A percentile compares a stretch with the other conserved stretches of the same genome.
Evolutionary conservation across 2,797 vertebrate species (phyloP).

Genomic region (Furcifer pardalis): DNA sequence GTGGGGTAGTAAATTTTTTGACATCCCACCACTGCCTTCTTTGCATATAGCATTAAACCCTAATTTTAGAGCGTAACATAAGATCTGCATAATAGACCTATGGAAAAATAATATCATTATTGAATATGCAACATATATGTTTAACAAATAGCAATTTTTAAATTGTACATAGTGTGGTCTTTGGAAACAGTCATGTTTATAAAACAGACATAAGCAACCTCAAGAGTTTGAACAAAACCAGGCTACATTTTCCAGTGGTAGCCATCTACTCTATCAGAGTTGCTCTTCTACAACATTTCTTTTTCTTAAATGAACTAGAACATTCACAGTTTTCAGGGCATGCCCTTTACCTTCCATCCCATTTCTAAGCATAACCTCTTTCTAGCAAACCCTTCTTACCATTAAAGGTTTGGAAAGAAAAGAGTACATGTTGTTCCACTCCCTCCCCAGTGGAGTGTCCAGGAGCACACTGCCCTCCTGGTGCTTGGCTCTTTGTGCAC

Average conservation of each 20-base stretch:
- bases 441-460: neutral
- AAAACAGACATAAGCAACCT: slow-evolving; percentile 58
- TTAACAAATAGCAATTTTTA: too few species aligned
- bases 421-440: slow-evolving; percentile 40
- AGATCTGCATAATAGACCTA: neutral
- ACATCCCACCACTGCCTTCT: neutral
- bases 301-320: slow-evolving; percentile 20
- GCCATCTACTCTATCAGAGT: neutral
- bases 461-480: slow-evolving; percentile 39
- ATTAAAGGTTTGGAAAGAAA: slow-evolving; percentile 48
- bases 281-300: neutral
- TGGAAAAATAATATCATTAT: too few species aligned
- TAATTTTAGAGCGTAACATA: neutral
- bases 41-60: neutral
- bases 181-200: slow-evolving; percentile 55
- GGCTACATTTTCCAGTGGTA: slow-evolving; percentile 26
- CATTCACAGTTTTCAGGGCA: slow-evolving; percentile 43
- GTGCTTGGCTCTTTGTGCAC: neutral
- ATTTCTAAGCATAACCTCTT: slow-evolving; percentile 45
- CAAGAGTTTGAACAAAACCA: slow-evolving; percentile 27
- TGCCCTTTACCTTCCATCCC: slow-evolving; percentile 38
- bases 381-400: slow-evolving; percentile 33
- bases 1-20: too few species aligned
- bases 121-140: too few species aligned
- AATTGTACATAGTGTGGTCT: slow-evolving; percentile 36